Evolutionary conservation across 2,113 vertebrate genomes (phyloP), one percentile per base, ranked within the genome.

Genomic region (Alces alces): DNA sequence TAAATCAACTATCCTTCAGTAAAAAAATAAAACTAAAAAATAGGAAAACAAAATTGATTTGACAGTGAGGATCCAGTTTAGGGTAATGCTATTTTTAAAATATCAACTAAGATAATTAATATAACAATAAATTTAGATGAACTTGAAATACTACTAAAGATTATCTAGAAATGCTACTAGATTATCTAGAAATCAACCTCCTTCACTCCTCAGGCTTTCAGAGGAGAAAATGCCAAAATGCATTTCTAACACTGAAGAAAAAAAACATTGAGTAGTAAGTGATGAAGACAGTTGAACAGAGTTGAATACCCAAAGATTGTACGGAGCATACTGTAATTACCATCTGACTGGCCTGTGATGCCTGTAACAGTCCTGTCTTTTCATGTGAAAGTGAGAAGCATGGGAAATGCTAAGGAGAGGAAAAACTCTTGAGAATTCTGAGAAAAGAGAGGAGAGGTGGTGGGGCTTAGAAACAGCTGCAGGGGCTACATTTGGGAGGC

Each of bases 341-440:
- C 30, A 16, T 93, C 82, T 28, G 50, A 91, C 14, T 54, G 78
- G 61, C 39, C 76, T 64, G 15, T 11, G 79, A 76, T 33, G 14
- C 60, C 55, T 43, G 9, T 15, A 21, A 93, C 95, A 93, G 50
- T 25, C 83, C 14, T 52, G 36, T 80, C 43, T 92, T 95, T 82
- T 85, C 84, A 64, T 54, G 33, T 47, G 82, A 97, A 93, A 94
- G 36, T 86, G 86, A 97, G 94, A 95, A 52, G 88, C 91, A 15
- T 94, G 95, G 89, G 88, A 91, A 96, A 95, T 43, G 8, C 80
- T 17, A 50, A 64, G 13, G 64, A 64, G 36, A 80, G 50, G 61
- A 36, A 36, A 90, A 61, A 4, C 4, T 36, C 43, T 55, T 58
- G 36, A 76, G 86, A 58, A 96, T 96, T 87, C 52, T 45, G 52